These are phyloP conservation scores for Sycobia sp. DNA, from an alignment of 1,140 invertebrate genomes.

Conservation along the genomic window DNA sequence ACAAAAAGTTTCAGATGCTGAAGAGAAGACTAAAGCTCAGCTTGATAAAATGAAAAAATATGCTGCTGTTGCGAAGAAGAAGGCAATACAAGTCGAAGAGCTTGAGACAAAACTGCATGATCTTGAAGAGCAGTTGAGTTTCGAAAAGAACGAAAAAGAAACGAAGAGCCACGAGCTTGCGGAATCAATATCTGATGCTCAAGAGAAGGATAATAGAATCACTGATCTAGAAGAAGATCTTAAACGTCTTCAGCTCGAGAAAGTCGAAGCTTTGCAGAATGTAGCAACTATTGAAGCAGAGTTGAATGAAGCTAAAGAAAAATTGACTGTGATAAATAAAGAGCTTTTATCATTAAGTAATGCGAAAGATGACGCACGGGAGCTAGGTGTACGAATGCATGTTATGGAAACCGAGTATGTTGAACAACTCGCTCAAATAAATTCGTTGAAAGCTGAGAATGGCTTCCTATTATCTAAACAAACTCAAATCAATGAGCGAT, in stretches of 20 bases:
- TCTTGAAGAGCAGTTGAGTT: constrained; percentile 48
- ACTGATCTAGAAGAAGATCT: constrained; percentile 42
- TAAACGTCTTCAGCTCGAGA: constrained; percentile 26
- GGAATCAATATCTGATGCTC: constrained; percentile 37
- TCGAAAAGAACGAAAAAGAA: constrained; percentile 53
- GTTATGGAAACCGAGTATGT: constrained; percentile 58
- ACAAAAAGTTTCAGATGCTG: constrained; percentile 41
- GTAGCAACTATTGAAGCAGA: constrained; percentile 33
- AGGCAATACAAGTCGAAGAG: constrained; percentile 67
- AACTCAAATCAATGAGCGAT: constrained; percentile 50
- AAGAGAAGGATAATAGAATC: constrained; percentile 50
- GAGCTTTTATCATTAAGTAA: constrained; percentile 43
- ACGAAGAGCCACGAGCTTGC: constrained; percentile 45
- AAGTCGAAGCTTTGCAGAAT: constrained; percentile 24
- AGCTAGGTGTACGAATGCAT: constrained; percentile 55
- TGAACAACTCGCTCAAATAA: constrained; percentile 51
- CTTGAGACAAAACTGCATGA: constrained; percentile 62
- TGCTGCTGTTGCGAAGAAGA: constrained; percentile 76
- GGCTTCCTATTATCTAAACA: constrained; percentile 51
- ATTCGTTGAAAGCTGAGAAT: constrained; percentile 51
- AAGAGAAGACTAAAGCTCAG: constrained; percentile 45
- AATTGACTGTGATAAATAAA: constrained; percentile 47
- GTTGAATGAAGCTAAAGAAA: constrained; percentile 34
- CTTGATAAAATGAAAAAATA: constrained; percentile 79
- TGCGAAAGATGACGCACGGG: constrained; percentile 51